These are phyloP conservation scores for Phrixothrix hirtus DNA, from an alignment of 2,888 invertebrate species.

Conservation along the genomic window DNA sequence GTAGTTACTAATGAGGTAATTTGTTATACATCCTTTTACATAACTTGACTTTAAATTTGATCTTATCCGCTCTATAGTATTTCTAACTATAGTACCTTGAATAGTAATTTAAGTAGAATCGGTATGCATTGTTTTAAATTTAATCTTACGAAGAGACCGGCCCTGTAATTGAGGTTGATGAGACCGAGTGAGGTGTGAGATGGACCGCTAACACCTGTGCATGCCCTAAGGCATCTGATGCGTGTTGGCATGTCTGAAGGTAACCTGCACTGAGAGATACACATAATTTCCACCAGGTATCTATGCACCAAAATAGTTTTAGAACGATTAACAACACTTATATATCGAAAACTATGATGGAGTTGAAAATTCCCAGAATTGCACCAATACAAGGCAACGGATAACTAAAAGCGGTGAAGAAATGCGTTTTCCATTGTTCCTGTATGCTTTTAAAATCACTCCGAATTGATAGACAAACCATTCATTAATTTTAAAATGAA, in stretches of 20 bases:
- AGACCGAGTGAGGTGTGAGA: slow-evolving; percentile 52
- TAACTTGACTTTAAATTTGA: slow-evolving; percentile 19
- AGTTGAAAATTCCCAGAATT: not conserved
- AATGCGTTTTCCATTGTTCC: slow-evolving; percentile 24
- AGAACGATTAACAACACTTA: not conserved
- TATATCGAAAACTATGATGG: slow-evolving; percentile 4
- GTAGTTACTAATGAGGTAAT: slow-evolving; percentile 21
- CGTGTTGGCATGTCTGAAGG: slow-evolving; percentile 48
- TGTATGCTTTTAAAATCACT: slow-evolving; percentile 11
- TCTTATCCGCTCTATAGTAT: slow-evolving; percentile 19
- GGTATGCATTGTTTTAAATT: slow-evolving; percentile 55
- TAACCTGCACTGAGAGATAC: slow-evolving; percentile 20
- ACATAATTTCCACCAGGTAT: slow-evolving; percentile 24
- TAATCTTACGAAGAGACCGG: slow-evolving; percentile 55
- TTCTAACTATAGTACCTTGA: slow-evolving; percentile 37
- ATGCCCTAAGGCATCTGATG: slow-evolving; percentile 46
- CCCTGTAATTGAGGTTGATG: slow-evolving; percentile 56
- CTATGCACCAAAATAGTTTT: not conserved
- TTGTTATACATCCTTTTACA: slow-evolving; percentile 19
- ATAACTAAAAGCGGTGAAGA: slow-evolving; percentile 17
- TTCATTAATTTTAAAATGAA: slow-evolving; percentile 17
- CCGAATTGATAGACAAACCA: slow-evolving; percentile 20
- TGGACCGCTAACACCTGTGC: slow-evolving; percentile 54
- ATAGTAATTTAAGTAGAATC: slow-evolving; percentile 48
- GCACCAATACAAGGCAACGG: slow-evolving; percentile 10